Conservation (phyloP, 2,797 vertebrate species). For the Oophaga sylvatica region DNA sequence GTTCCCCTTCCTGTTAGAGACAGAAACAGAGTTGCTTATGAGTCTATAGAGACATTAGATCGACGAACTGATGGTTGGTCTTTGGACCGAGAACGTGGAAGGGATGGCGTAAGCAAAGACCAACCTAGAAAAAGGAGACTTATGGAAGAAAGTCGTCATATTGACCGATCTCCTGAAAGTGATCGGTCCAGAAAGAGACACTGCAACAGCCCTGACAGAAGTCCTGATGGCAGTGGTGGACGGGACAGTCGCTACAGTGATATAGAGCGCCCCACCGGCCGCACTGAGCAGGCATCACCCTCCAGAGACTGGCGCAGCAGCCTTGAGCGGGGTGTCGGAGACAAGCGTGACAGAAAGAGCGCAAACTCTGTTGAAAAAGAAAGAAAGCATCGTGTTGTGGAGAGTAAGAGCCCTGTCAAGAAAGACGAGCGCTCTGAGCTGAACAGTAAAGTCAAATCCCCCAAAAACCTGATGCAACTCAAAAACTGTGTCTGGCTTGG, state of each 20-base stretch:
- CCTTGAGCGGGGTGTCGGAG: constrained; percentile 81
- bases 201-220: constrained; percentile 81
- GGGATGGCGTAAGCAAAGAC: constrained; percentile 85
- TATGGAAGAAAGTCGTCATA: constrained; percentile 86
- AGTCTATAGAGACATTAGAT: constrained; percentile 91
- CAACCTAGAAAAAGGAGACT: constrained; percentile 86
- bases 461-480: constrained; percentile 75
- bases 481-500: constrained; percentile 92
- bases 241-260: constrained; percentile 91
- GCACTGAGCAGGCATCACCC: constrained; percentile 85
- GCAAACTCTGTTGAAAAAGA: constrained; percentile 75
- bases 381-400: constrained; percentile 71
- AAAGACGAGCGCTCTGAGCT: constrained; percentile 71
- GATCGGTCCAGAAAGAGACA: constrained; percentile 90
- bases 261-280: constrained; percentile 81
- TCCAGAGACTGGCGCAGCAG: constrained; percentile 81
- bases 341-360: constrained; percentile 85
- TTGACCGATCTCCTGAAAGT: constrained; percentile 92
- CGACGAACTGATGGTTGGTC: constrained; percentile 93
- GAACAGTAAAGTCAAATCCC: constrained; percentile 66
- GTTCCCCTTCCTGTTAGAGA: constrained; percentile 89
- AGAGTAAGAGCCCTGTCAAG: constrained; percentile 68
- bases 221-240: constrained; percentile 87
- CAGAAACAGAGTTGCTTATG: constrained; percentile 84
- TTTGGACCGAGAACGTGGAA: constrained; percentile 86